Conservation (phyloP, 2,888 invertebrate genomes). For the Lepetodrilus schrolli region DNA sequence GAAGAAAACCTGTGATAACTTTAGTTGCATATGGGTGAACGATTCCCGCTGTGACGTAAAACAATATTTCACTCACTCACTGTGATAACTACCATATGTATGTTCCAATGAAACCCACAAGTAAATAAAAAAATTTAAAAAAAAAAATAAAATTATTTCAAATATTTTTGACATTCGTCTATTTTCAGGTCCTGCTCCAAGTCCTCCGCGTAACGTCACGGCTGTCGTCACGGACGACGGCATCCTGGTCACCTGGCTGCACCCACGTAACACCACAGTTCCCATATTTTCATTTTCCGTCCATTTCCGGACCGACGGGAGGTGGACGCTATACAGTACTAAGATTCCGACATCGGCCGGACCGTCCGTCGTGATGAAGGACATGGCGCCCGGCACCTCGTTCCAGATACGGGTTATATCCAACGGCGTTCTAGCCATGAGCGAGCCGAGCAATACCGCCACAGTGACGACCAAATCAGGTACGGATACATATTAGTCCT, state of each 20-base stretch:
- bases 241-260: slow-evolving; percentile 83
- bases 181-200: slow-evolving; percentile 88
- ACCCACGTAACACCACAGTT: slow-evolving; percentile 62
- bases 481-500: too few species aligned
- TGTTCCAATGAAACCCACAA: too few species aligned
- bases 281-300: slow-evolving; percentile 67
- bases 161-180: not conserved
- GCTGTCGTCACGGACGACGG: slow-evolving; percentile 92
- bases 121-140: too few species aligned
- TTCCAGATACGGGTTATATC: slow-evolving; percentile 62
- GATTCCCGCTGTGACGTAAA: too few species aligned
- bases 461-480: slow-evolving; percentile 49
- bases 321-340: slow-evolving; percentile 42
- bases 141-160: not conserved
- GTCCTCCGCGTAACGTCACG: slow-evolving; percentile 91
- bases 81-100: too few species aligned
- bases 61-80: too few species aligned
- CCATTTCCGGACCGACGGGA: slow-evolving; percentile 51
- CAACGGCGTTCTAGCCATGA: slow-evolving; percentile 58
- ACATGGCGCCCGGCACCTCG: slow-evolving; percentile 45
- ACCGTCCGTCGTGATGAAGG: slow-evolving; percentile 37
- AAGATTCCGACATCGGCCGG: slow-evolving; percentile 34
- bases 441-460: slow-evolving; percentile 54
- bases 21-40: too few species aligned
- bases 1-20: too few species aligned